These are phyloP conservation scores for Apamea epomidion DNA, from an alignment of 2,888 invertebrate species.

Conservation along the genomic window DNA sequence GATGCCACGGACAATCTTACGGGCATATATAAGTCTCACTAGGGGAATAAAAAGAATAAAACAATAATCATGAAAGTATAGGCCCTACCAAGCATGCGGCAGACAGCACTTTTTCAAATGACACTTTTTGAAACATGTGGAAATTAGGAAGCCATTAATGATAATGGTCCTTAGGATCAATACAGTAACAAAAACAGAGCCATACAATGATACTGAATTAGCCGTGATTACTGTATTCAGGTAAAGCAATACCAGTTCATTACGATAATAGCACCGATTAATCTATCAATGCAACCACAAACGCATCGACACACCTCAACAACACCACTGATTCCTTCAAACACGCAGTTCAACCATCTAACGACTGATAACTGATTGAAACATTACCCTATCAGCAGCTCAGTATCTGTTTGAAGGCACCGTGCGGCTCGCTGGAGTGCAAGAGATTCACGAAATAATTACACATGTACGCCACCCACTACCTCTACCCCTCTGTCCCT, in stretches of 20 bases:
- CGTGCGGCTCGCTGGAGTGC: conserved; percentile 42
- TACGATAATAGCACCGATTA: conserved; percentile 10
- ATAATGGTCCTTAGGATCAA: background rate
- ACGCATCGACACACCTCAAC: conserved; percentile 15
- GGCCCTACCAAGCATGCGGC: background rate
- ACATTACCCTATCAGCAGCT: conserved; percentile 48
- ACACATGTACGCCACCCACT: conserved; percentile 57
- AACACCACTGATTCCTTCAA: conserved; percentile 14
- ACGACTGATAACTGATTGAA: conserved; percentile 37
- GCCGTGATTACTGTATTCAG: background rate
- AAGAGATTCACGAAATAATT: conserved; percentile 61
- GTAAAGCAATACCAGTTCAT: background rate
- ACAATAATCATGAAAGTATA: no score
- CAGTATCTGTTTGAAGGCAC: conserved; percentile 47
- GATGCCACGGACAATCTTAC: no score
- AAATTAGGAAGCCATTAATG: background rate
- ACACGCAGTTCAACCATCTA: conserved; percentile 19
- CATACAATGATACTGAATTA: background rate
- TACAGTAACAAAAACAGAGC: background rate
- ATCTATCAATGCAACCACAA: background rate
- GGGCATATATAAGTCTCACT: no score
- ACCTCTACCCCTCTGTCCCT: conserved; percentile 32
- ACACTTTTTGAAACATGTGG: background rate
- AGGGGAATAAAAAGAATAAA: no score
- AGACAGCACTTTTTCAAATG: background rate